These are phyloP conservation scores for Lochmaea crataegi DNA, from an alignment of 2,888 invertebrate species.

Conservation along the genomic window DNA sequence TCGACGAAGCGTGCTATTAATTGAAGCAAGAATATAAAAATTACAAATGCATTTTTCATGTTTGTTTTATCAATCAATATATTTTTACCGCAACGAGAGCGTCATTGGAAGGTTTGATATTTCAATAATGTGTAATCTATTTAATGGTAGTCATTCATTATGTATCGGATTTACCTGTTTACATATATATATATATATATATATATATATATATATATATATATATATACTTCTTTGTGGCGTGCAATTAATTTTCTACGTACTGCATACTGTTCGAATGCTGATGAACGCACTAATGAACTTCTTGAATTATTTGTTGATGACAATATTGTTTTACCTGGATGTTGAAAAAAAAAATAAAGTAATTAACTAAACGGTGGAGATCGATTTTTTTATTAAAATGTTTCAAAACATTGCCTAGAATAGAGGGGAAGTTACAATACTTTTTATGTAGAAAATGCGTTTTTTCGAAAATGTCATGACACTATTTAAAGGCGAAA, in stretches of 20 bases:
- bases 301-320: conserved; percentile 26
- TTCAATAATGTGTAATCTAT: conserved; percentile 49
- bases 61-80: conserved; percentile 44
- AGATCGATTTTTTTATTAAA: too few species aligned
- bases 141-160: conserved; percentile 46
- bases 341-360: too few species aligned
- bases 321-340: background rate
- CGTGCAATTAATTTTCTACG: conserved; percentile 34
- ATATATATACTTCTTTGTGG: conserved; percentile 33
- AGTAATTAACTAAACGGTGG: too few species aligned
- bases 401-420: too few species aligned
- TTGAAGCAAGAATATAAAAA: conserved; percentile 55
- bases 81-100: conserved; percentile 41
- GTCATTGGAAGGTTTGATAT: conserved; percentile 45
- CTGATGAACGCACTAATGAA: conserved; percentile 34
- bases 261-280: conserved; percentile 34
- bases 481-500: too few species aligned
- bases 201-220: conserved; percentile 1
- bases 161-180: conserved; percentile 34
- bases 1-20: conserved; percentile 23
- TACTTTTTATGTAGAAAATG: too few species aligned
- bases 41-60: conserved; percentile 58
- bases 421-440: too few species aligned
- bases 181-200: conserved; percentile 1
- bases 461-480: too few species aligned